Conservation (phyloP, 2,888 invertebrate genomes). For the Mechanitis mazaeus region DNA sequence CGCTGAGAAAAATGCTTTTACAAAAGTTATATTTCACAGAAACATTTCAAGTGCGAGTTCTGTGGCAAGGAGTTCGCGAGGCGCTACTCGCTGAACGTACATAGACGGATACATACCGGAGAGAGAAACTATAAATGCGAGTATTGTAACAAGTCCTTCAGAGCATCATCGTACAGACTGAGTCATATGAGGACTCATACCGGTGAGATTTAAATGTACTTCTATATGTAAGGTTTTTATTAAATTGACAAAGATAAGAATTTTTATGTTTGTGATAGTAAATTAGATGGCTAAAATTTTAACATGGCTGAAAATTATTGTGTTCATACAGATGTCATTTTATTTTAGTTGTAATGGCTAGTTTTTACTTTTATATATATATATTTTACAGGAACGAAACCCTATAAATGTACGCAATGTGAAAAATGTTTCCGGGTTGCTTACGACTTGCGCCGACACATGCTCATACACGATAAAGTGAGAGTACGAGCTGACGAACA, state of each 20-base stretch:
- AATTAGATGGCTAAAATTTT: too few species aligned
- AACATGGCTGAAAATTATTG: too few species aligned
- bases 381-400: constrained; percentile 80
- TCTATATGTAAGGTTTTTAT: neutral
- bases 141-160: constrained; percentile 87
- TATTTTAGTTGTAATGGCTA: too few species aligned
- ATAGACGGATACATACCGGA: constrained; percentile 90
- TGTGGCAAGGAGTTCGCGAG: constrained; percentile 92
- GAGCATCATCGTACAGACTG: constrained; percentile 90
- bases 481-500: constrained; percentile 40
- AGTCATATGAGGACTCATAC: constrained; percentile 91
- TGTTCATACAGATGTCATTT: too few species aligned
- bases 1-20: too few species aligned
- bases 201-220: constrained; percentile 58
- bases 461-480: constrained; percentile 79
- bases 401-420: constrained; percentile 85
- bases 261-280: too few species aligned
- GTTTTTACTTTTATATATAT: neutral
- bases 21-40: constrained; percentile 52
- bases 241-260: too few species aligned
- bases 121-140: constrained; percentile 92
- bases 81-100: constrained; percentile 90
- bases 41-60: constrained; percentile 91
- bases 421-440: constrained; percentile 88
- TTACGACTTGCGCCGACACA: constrained; percentile 89